These are phyloP conservation scores for Troilus luridus DNA, from an alignment of 2,888 invertebrate species.

Conservation along the genomic window DNA sequence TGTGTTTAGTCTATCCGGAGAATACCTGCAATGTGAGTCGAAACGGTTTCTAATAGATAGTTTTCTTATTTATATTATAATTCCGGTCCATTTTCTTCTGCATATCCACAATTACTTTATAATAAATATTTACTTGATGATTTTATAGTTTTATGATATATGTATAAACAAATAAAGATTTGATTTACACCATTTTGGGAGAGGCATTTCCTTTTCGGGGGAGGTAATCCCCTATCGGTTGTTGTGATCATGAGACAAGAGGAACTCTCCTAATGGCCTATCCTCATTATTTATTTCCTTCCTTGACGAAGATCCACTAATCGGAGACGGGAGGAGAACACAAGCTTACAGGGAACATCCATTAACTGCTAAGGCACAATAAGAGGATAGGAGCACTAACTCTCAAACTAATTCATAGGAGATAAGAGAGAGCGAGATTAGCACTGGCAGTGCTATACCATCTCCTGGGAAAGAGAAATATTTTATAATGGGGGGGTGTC, in stretches of 20 bases:
- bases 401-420: not conserved
- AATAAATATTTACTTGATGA: too few relatives aligned
- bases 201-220: too few relatives aligned
- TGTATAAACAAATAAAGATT: too few relatives aligned
- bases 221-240: too few relatives aligned
- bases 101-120: too few relatives aligned
- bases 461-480: not conserved
- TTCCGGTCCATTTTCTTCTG: too few relatives aligned
- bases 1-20: too few relatives aligned
- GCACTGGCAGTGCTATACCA: not conserved
- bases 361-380: conserved; percentile 30
- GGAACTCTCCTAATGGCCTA: not conserved
- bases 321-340: not conserved
- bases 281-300: not conserved
- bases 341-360: conserved; percentile 29
- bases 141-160: too few relatives aligned
- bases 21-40: too few relatives aligned
- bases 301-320: not conserved
- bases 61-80: too few relatives aligned
- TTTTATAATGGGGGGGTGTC: not conserved
- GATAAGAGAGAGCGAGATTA: not conserved
- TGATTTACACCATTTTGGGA: too few relatives aligned
- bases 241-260: not conserved
- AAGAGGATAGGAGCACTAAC: not conserved
- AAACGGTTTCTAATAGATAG: too few relatives aligned